Conservation (phyloP, 2,797 vertebrate species). For the Onychomys leucogaster region DNA sequence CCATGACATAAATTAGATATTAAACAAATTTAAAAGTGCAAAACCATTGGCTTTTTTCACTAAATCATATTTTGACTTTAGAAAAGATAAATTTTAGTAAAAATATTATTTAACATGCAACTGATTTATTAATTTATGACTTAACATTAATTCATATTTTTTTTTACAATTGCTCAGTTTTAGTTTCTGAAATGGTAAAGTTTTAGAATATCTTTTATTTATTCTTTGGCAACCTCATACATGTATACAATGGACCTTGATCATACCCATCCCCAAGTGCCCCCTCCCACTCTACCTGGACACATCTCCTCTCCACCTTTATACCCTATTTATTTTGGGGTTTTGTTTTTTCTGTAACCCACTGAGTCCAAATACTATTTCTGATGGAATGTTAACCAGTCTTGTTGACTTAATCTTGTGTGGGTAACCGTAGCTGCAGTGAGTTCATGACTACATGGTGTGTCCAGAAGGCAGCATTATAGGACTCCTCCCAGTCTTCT, state of each 20-base stretch:
- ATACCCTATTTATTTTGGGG: no score
- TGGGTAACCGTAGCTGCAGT: not conserved
- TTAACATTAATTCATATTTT: conserved; percentile 8
- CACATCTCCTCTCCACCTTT: not conserved
- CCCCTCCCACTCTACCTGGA: not conserved
- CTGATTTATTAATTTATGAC: conserved; percentile 22
- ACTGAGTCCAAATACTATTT: not conserved
- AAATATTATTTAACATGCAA: not conserved
- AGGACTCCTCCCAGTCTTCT: not conserved
- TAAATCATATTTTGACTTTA: not conserved
- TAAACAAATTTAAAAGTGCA: not conserved
- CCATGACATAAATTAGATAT: not conserved
- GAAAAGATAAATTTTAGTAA: not conserved
- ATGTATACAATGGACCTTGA: not conserved
- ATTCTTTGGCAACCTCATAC: not conserved
- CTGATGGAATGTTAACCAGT: not conserved
- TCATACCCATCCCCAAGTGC: not conserved
- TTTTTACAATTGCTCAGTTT: not conserved
- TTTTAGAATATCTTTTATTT: not conserved
- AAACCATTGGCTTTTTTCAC: not conserved
- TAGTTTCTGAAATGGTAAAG: not conserved
- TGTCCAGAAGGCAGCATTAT: not conserved
- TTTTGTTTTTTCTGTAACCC: not conserved
- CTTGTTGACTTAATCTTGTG: not conserved
- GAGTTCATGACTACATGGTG: not conserved